Conservation (phyloP, 2,113 vertebrate genomes). For the Muntiacus muntjak region DNA sequence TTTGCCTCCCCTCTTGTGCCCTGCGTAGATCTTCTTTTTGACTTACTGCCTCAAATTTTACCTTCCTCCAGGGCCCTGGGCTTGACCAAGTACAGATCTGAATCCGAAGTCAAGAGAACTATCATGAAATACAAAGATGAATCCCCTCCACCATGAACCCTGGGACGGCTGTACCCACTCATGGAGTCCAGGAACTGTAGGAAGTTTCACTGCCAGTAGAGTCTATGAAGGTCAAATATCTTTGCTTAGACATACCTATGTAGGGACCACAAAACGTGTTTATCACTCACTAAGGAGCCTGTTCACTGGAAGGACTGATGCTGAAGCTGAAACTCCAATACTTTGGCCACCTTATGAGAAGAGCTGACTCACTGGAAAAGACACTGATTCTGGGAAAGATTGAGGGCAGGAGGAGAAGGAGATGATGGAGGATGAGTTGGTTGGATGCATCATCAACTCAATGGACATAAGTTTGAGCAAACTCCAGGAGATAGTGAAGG, state of each 20-base stretch:
- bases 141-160: no score
- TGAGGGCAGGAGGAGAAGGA: not conserved
- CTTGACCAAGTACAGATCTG: not conserved
- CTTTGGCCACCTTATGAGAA: not conserved
- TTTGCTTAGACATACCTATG: not conserved
- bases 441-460: not conserved
- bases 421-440: not conserved
- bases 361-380: not conserved
- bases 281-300: not conserved
- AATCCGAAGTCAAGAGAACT: not conserved
- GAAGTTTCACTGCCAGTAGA: not conserved
- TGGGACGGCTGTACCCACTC: rapidly evolving
- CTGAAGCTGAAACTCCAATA: not conserved
- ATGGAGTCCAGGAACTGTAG: rapidly evolving
- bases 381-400: not conserved
- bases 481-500: not conserved
- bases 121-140: not conserved
- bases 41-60: not conserved
- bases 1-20: not conserved
- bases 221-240: rapidly evolving
- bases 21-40: not conserved
- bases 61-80: rapidly evolving
- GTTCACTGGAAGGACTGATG: not conserved
- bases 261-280: not conserved
- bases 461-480: not conserved